A percentile compares a stretch with the other conserved stretches of the same genome.
These are phyloP conservation scores for Isichthys henryi DNA, from an alignment of 2,113 vertebrate genomes.

Conservation along the genomic window DNA sequence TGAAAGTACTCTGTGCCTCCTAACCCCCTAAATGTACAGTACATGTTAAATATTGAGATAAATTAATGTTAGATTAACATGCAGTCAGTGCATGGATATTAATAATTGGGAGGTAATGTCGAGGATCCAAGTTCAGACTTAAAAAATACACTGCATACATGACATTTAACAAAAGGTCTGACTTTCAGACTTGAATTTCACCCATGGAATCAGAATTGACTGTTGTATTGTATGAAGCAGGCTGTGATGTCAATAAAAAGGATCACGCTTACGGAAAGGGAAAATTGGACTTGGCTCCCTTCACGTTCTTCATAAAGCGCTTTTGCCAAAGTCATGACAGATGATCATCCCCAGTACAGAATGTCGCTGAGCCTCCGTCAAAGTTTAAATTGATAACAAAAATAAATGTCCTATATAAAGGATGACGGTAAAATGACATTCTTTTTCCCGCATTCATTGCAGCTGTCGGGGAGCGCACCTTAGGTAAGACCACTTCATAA, in stretches of 20 bases:
- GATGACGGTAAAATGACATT: constrained; percentile 6
- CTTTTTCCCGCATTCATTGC: background rate
- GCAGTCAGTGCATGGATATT: background rate
- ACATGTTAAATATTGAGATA: background rate
- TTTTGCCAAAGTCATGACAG: constrained; percentile 17
- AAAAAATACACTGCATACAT: background rate
- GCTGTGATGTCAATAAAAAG: background rate
- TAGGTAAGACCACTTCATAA: constrained; percentile 5
- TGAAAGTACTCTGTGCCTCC: background rate
- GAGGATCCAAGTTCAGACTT: background rate
- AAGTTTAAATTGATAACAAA: constrained; percentile 14
- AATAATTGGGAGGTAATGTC: background rate
- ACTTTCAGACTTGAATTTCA: background rate
- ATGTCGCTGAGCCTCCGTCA: background rate
- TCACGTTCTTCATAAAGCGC: background rate
- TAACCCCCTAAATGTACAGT: background rate
- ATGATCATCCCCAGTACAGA: constrained; percentile 9
- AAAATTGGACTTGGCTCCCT: background rate
- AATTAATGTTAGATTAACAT: background rate
- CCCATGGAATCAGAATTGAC: background rate
- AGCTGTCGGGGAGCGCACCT: background rate
- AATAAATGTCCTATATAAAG: background rate
- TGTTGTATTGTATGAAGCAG: background rate
- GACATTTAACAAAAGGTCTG: background rate
- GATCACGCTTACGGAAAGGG: background rate